Conservation (phyloP, 2,888 invertebrate species). For the Synanthedon tipuliformis region DNA sequence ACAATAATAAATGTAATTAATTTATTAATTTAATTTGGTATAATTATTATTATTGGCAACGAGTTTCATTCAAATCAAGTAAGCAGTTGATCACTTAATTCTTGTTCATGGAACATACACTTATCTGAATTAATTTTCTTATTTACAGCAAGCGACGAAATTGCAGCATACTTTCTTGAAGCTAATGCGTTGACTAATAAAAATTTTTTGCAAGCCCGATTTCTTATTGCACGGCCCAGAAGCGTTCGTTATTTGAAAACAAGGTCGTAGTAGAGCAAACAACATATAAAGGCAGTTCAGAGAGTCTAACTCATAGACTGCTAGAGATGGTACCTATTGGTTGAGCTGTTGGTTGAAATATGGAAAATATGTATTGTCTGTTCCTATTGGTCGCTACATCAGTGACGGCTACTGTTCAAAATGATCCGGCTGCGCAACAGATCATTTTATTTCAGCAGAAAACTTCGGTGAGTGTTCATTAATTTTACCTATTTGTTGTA, state of each 20-base stretch:
- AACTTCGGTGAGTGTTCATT: constrained; percentile 20
- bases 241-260: constrained; percentile 9
- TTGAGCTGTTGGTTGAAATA: not conserved
- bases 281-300: constrained; percentile 13
- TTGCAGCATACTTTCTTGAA: not conserved
- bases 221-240: constrained; percentile 5
- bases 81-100: too few relatives aligned
- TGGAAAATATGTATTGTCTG: constrained; percentile 6
- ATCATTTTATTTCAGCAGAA: constrained; percentile 32
- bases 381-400: constrained; percentile 7
- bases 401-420: constrained; percentile 11
- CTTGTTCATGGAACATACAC: too few relatives aligned
- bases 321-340: not conserved
- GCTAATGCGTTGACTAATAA: not conserved
- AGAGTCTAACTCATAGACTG: not conserved
- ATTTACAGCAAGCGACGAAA: too few relatives aligned
- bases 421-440: constrained; percentile 30
- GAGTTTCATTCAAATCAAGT: too few relatives aligned
- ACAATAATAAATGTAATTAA: too few relatives aligned
- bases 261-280: constrained; percentile 11
- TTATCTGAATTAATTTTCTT: too few relatives aligned
- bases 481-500: too few relatives aligned
- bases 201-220: not conserved
- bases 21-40: too few relatives aligned
- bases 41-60: too few relatives aligned